Conservation (phyloP, 2,888 invertebrate genomes). For the Drosophila kambysellisi region DNA sequence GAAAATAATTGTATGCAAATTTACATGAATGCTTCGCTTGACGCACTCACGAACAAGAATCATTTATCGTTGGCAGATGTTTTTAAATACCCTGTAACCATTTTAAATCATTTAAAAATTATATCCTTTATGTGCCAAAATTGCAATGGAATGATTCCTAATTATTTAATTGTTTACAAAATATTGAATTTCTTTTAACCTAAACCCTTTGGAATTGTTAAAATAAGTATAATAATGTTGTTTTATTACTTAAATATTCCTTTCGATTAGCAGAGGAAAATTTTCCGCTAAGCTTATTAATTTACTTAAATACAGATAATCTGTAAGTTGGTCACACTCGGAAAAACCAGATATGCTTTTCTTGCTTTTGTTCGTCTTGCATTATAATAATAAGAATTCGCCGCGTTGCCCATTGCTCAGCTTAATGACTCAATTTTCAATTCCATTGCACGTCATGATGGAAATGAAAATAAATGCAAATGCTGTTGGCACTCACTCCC, state of each 20-base stretch:
- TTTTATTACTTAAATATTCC: background rate
- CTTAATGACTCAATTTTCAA: conserved; percentile 82
- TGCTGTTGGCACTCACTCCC: conserved; percentile 47
- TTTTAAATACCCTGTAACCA: conserved; percentile 1
- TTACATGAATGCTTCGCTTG: conserved; percentile 32
- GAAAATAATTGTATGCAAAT: conserved; percentile 80
- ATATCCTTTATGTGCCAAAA: background rate
- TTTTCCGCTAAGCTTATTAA: background rate
- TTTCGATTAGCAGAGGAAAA: background rate
- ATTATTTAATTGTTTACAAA: background rate
- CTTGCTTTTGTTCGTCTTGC: conserved; percentile 21
- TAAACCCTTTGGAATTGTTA: background rate
- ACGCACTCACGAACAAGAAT: conserved; percentile 16
- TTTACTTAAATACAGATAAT: background rate
- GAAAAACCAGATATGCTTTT: background rate
- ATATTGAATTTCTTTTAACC: background rate
- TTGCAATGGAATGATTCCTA: background rate
- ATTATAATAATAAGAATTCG: conserved; percentile 61
- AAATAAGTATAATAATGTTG: background rate
- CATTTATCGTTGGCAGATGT: conserved; percentile 63
- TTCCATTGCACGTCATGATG: conserved; percentile 66
- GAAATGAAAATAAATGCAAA: conserved; percentile 68
- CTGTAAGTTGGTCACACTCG: background rate
- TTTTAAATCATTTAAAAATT: background rate
- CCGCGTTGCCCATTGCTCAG: conserved; percentile 33